Conservation (phyloP, 2,888 invertebrate genomes). For the Notodonta dromedarius region DNA sequence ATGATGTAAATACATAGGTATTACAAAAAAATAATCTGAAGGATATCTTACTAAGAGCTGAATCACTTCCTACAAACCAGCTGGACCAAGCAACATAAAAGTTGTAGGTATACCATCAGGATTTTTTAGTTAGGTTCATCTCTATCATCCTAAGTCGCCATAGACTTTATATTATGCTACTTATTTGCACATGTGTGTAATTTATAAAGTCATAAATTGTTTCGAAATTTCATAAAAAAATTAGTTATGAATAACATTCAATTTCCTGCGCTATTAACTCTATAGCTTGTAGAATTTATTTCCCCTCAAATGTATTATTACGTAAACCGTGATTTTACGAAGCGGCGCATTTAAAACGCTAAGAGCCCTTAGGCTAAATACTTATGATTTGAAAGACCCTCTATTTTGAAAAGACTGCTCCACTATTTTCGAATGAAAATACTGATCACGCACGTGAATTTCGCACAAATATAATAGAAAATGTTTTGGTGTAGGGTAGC, state of each 20-base stretch:
- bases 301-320: neutral
- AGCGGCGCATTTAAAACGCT: slow-evolving; percentile 1
- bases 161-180: no score
- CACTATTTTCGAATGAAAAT: slow-evolving; percentile 11
- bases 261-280: neutral
- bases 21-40: no score
- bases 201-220: no score
- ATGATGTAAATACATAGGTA: no score
- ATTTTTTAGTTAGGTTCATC: no score
- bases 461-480: slow-evolving; percentile 26
- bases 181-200: no score
- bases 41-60: no score
- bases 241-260: neutral
- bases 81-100: no score
- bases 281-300: neutral
- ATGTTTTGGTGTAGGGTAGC: slow-evolving; percentile 40
- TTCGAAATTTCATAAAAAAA: no score
- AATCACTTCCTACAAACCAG: no score
- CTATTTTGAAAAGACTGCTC: slow-evolving; percentile 2
- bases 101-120: no score
- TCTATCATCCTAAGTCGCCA: no score
- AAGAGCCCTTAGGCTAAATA: neutral
- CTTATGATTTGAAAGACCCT: neutral
- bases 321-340: neutral
- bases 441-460: slow-evolving; percentile 9